Evolutionary conservation across 2,113 vertebrate genomes (phyloP).

Genomic region (Platanista minor): DNA sequence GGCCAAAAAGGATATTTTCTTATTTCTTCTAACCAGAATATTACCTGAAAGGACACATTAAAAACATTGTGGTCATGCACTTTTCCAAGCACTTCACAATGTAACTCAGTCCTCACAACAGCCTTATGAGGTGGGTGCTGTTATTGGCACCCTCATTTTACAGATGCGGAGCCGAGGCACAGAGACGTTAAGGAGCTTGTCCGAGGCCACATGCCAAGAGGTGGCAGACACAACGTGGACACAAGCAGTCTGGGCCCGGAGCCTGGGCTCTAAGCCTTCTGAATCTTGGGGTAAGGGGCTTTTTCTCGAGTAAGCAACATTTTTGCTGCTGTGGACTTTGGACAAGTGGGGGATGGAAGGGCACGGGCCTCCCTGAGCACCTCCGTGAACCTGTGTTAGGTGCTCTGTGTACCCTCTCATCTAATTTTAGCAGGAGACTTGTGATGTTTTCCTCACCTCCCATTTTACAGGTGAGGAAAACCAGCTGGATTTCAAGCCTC

Average conservation of each 20-base stretch:
- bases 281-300: not conserved
- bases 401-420: accelerated
- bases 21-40: not conserved
- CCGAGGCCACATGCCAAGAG: not conserved
- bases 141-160: not conserved
- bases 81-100: too few species aligned
- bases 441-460: not conserved
- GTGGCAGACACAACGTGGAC: not conserved
- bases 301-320: not conserved
- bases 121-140: not conserved
- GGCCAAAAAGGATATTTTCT: not conserved
- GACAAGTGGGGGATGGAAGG: not conserved
- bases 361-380: accelerated
- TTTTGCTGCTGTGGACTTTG: too few species aligned
- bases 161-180: not conserved
- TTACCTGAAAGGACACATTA: not conserved
- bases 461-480: not conserved
- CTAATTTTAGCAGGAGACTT: not conserved
- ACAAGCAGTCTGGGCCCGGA: not conserved
- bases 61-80: not conserved
- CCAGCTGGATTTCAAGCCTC: too few species aligned
- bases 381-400: not conserved
- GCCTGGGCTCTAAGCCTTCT: not conserved
- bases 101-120: not conserved
- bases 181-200: not conserved